Percentiles rank a stretch among this genome's conserved stretches.
phyloP scores from a whole-genome alignment of 1,140 invertebrate genomes.

The Diorhabda elongata region DNA sequence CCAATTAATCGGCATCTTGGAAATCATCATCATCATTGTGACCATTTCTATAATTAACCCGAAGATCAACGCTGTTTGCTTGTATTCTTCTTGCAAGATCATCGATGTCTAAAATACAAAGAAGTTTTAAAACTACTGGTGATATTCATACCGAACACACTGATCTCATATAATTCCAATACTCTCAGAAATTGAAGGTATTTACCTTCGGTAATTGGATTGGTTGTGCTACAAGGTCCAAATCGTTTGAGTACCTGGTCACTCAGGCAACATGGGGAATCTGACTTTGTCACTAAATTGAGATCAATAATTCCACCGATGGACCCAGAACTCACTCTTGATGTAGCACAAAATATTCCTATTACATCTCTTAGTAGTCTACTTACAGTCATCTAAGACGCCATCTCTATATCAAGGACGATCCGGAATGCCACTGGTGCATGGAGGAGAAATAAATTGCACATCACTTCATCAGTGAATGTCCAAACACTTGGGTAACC shows the following conservation, averaged over 20 bases:
- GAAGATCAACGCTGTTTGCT: constrained; percentile 31
- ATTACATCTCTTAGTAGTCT: too few relatives aligned
- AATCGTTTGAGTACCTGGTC: too few relatives aligned
- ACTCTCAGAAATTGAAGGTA: constrained; percentile 4
- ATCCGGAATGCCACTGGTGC: too few relatives aligned
- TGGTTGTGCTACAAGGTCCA: neutral
- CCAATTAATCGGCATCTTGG: constrained; percentile 42
- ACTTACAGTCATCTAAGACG: too few relatives aligned
- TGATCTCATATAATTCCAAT: neutral
- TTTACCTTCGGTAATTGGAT: neutral
- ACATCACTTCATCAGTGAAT: too few relatives aligned
- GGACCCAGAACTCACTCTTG: too few relatives aligned
- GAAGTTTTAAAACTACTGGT: neutral
- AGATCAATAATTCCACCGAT: too few relatives aligned
- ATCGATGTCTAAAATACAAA: constrained; percentile 31
- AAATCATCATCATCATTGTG: constrained; percentile 41
- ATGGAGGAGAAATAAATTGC: too few relatives aligned
- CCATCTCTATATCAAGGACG: too few relatives aligned
- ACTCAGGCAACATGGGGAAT: neutral
- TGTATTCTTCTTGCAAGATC: constrained; percentile 34
- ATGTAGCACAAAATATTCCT: too few relatives aligned
- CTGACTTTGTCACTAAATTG: neutral
- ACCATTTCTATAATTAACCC: constrained; percentile 27
- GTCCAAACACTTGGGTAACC: too few relatives aligned
- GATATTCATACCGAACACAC: neutral